Evolutionary conservation across 2,797 vertebrate genomes (phyloP).

Genomic region (Poecilia velifera): DNA sequence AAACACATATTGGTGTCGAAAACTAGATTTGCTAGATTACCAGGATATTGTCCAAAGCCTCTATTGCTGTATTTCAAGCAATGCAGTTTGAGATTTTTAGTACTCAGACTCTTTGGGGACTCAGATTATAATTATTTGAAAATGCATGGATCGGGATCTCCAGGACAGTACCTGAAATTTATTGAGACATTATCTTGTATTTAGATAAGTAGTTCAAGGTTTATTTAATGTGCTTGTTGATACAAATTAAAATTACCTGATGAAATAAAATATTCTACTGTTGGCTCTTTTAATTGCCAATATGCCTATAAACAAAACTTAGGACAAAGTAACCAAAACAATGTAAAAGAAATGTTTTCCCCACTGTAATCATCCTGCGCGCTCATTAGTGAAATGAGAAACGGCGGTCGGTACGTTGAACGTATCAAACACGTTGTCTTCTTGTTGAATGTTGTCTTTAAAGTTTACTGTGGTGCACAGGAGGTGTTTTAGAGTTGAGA

Average conservation of each 20-base stretch:
- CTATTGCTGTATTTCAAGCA: not conserved
- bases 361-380: not conserved
- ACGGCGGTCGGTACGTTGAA: conserved; percentile 2
- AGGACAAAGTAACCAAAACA: not conserved
- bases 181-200: not conserved
- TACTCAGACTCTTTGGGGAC: not conserved
- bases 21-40: not conserved
- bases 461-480: conserved; percentile 21
- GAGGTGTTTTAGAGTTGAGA: conserved; percentile 35
- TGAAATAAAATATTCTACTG: not conserved
- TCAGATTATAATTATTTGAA: not conserved
- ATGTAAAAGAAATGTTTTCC: not conserved
- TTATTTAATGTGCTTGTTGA: not conserved
- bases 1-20: not conserved
- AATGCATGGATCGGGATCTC: not conserved
- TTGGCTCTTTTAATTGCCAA: not conserved
- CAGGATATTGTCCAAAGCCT: not conserved
- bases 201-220: not conserved
- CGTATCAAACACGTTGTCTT: conserved; percentile 22
- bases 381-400: not conserved
- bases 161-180: not conserved
- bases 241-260: not conserved
- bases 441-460: conserved; percentile 38
- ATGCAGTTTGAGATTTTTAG: not conserved
- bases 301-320: not conserved